A percentile compares a stretch with the other conserved stretches of the same genome.
Conservation (phyloP, 2,888 invertebrate genomes). For the Meandrusa payeni region DNA sequence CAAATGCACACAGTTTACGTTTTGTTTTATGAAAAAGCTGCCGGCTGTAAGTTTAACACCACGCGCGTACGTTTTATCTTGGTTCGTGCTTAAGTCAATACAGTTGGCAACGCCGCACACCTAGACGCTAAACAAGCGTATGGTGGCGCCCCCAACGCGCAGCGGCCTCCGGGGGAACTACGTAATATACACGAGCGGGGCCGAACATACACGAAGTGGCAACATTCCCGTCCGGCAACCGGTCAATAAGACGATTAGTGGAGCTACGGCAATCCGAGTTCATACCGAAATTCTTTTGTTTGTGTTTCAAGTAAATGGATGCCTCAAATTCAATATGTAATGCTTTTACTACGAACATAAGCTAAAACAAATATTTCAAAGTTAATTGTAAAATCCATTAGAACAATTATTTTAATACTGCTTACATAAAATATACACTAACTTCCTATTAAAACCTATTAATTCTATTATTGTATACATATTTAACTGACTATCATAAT, state of each 20-base stretch:
- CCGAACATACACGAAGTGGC: constrained; percentile 72
- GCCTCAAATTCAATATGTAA: constrained; percentile 9
- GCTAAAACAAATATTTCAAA: too few species aligned
- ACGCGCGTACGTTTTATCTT: constrained; percentile 80
- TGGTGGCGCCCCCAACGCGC: constrained; percentile 80
- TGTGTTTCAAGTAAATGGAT: constrained; percentile 28
- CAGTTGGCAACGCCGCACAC: constrained; percentile 80
- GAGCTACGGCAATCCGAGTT: constrained; percentile 55
- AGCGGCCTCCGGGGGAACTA: constrained; percentile 66
- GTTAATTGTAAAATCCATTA: too few species aligned
- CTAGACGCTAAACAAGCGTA: constrained; percentile 78
- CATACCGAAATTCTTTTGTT: constrained; percentile 58
- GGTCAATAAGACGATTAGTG: constrained; percentile 80
- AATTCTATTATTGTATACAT: too few species aligned
- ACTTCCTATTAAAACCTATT: too few species aligned
- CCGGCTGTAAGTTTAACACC: constrained; percentile 73
- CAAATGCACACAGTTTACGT: constrained; percentile 48
- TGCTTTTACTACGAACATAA: constrained; percentile 3
- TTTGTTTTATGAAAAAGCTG: constrained; percentile 56
- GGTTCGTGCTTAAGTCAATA: constrained; percentile 72
- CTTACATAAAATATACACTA: too few species aligned
- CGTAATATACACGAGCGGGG: constrained; percentile 60
- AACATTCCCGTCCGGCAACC: constrained; percentile 75
- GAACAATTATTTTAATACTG: too few species aligned
- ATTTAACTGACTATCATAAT: too few species aligned